Evolutionary conservation across 1,140 invertebrate genomes (phyloP).

Genomic region (Drosophila sproati): DNA sequence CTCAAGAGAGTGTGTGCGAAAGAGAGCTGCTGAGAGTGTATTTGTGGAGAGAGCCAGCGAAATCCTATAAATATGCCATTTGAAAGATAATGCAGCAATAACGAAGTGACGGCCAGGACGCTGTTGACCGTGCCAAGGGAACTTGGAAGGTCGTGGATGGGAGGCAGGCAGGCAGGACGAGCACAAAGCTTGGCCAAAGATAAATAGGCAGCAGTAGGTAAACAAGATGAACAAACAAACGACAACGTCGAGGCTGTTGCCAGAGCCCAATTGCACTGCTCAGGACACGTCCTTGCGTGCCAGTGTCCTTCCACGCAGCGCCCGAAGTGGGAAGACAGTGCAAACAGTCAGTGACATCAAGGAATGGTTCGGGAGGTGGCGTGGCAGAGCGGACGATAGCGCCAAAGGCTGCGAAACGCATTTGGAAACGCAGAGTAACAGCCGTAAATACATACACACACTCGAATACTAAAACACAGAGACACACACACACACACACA

Average conservation of each 20-base stretch:
- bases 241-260: conserved; percentile 17
- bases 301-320: background rate
- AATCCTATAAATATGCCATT: conserved; percentile 84
- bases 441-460: conserved; percentile 29
- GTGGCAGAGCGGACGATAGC: conserved; percentile 14
- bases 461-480: conserved; percentile 1
- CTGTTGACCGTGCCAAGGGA: conserved; percentile 12
- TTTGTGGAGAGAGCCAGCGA: conserved; percentile 29
- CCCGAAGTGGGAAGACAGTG: conserved; percentile 7
- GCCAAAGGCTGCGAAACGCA: conserved; percentile 73
- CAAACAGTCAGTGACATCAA: conserved; percentile 14
- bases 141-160: conserved; percentile 1
- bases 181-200: conserved; percentile 53
- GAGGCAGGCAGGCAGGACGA: background rate
- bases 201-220: conserved; percentile 82
- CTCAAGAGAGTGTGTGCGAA: conserved; percentile 2
- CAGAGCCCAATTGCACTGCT: conserved; percentile 23
- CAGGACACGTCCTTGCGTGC: background rate
- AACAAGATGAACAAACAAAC: conserved; percentile 72
- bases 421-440: conserved; percentile 68
- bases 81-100: conserved; percentile 84
- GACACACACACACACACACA: background rate
- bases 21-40: background rate
- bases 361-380: too few species aligned
- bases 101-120: conserved; percentile 58